A percentile compares a stretch with the other conserved stretches of the same genome.
These are phyloP conservation scores for Macroramphosus scolopax DNA, from an alignment of 2,797 vertebrate species.

Conservation along the genomic window DNA sequence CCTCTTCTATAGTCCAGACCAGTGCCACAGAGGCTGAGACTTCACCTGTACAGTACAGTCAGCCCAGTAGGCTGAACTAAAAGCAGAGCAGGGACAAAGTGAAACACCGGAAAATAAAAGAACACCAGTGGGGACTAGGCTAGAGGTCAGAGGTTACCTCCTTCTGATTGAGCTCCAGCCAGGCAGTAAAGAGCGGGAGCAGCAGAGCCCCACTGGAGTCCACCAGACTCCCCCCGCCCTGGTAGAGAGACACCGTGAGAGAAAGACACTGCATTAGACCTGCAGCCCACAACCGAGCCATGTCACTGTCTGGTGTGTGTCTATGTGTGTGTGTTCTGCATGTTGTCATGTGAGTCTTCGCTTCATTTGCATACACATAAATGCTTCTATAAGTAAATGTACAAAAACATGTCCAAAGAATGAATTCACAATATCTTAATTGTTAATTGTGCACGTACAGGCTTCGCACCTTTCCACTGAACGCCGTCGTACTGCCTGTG, in stretches of 20 bases:
- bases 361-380: not conserved
- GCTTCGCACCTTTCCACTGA: too few species aligned
- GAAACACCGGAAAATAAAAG: constrained; percentile 25
- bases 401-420: too few species aligned
- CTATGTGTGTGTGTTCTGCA: constrained; percentile 10
- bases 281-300: constrained; percentile 47
- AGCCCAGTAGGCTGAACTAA: constrained; percentile 32
- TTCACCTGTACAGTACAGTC: too few species aligned
- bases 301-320: too few species aligned
- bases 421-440: too few species aligned
- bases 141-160: constrained; percentile 80
- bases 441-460: not conserved
- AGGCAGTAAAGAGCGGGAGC: constrained; percentile 81
- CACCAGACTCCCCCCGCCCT: constrained; percentile 84
- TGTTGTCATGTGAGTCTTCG: not conserved
- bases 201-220: constrained; percentile 80
- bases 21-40: constrained; percentile 17
- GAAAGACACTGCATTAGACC: constrained; percentile 78
- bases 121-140: constrained; percentile 68
- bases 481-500: too few species aligned
- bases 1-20: constrained; percentile 13
- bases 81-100: constrained; percentile 42
- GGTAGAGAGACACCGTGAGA: constrained; percentile 78
- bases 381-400: too few species aligned
- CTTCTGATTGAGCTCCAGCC: constrained; percentile 84